phyloP scores from a whole-genome alignment of 2,113 vertebrate species.

The Tragelaphus imberbis region DNA sequence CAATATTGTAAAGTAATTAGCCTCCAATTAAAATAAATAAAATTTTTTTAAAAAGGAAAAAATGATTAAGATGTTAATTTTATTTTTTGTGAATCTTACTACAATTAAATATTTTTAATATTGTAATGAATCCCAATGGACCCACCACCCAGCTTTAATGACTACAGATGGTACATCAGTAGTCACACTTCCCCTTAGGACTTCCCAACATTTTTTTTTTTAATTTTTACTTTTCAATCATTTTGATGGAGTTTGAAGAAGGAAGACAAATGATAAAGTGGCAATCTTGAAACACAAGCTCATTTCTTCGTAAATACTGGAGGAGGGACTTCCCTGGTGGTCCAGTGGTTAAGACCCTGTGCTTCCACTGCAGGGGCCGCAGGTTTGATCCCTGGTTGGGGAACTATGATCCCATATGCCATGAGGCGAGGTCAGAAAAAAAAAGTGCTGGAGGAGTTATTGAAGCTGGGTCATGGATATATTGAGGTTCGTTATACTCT shows the following conservation, averaged over 20 bases:
- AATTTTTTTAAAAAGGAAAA: not conserved
- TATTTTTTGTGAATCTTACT: not conserved
- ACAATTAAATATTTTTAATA: not conserved
- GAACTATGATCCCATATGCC: not conserved
- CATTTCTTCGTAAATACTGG: not conserved
- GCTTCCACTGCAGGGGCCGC: not conserved
- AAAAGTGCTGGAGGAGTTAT: not conserved
- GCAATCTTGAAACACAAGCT: not conserved
- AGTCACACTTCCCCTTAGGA: not conserved
- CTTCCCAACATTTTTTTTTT: not conserved
- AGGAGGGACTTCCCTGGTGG: not conserved
- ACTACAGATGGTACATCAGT: not conserved
- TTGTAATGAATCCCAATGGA: not conserved
- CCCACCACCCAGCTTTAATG: not conserved
- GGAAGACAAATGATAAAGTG: not conserved
- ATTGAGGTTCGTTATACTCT: not conserved
- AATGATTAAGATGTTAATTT: not conserved
- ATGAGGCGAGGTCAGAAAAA: not conserved
- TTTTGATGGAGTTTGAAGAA: not conserved
- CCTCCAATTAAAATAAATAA: not conserved
- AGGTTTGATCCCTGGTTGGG: not conserved
- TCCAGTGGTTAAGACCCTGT: not conserved
- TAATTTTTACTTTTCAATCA: not conserved
- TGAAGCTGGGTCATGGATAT: not conserved
- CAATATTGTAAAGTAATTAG: not conserved